Base-by-base conservation (phyloP, 1,140 invertebrate species). In the Drosophila subpulchrella region DNA sequence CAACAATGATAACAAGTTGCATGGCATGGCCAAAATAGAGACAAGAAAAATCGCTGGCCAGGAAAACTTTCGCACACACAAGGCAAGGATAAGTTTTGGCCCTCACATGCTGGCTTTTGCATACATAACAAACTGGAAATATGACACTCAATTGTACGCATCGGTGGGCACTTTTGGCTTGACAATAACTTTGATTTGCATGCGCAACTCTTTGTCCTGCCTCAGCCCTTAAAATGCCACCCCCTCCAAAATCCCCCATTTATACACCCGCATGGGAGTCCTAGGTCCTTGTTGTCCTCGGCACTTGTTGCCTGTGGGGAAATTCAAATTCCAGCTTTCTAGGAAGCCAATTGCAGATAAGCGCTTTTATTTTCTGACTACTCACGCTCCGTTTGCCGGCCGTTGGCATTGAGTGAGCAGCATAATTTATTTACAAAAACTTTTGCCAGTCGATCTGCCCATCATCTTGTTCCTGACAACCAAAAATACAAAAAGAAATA, bases 91-190 rank as follows among this genome's bases (percentile, higher is more conserved):
- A 62, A 86, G 73, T 78, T 86, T 81, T 81, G 59, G 56, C 46
- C 78, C 76, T 85, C 73, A 44, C 56, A 81, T 81, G 63, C 42
- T 42, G 70, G 42, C 51, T 62, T 70, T 75, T 67, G 74, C 78
- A 88, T 79, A 76, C 57, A 77, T 66, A 84, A 85, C 76, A 80
- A 84, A 78, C 77, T 84, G 68, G 73, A 89, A 84, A 88, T 89
- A 88, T 88, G 84, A 89, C 84, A 88, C 84, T 88, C 84, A 89
- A 88, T 88, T 88, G 84, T 89, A 78, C 84, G 84, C 84, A 89
- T 84, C 84, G 80, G 67, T 89, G 73, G 84, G 62, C 77, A 73
- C 72, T 89, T 88, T 88, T 83, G 68, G 67, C 66, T 63, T 89
- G 80, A 89, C 84, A 88, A 89, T 86, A 83, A 83, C 84, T 86